Percentiles rank a stretch among this genome's conserved stretches.
Conservation (phyloP, 2,113 vertebrate species). For the Xenopus borealis region DNA sequence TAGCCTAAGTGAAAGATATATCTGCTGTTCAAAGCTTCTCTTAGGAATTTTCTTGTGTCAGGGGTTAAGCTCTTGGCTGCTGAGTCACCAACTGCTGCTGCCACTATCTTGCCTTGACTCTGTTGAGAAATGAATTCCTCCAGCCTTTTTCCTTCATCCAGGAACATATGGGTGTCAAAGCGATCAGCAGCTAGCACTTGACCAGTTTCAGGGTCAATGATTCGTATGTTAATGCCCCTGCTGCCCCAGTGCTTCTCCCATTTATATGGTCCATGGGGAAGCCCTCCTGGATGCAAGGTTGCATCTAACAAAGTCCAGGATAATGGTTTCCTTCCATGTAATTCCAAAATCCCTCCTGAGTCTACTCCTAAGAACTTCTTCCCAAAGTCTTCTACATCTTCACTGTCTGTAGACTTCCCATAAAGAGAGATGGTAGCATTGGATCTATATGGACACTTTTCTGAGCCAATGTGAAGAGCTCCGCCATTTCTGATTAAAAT, state of each 20-base stretch:
- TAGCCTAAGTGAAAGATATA: conserved; percentile 44
- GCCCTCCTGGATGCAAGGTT: conserved; percentile 48
- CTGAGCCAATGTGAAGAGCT: conserved; percentile 47
- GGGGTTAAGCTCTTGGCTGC: conserved; percentile 49
- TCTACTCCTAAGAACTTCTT: conserved; percentile 54
- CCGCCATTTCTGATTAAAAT: conserved; percentile 49
- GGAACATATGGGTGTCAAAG: conserved; percentile 51
- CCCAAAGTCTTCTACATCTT: conserved; percentile 29
- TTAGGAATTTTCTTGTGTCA: conserved; percentile 45
- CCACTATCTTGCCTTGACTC: conserved; percentile 40
- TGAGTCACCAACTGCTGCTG: conserved; percentile 48
- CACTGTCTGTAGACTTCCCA: conserved; percentile 44
- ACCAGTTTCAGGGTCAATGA: conserved; percentile 51
- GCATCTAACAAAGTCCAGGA: conserved; percentile 48
- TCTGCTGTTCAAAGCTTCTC: conserved; percentile 37
- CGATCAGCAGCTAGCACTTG: conserved; percentile 37
- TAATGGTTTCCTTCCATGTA: conserved; percentile 42
- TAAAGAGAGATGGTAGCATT: conserved; percentile 30
- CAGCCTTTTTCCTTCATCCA: conserved; percentile 45
- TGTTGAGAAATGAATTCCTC: conserved; percentile 34
- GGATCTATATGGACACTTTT: conserved; percentile 41
- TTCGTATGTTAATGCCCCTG: conserved; percentile 51
- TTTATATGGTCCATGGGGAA: conserved; percentile 43
- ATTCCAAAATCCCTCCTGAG: conserved; percentile 46
- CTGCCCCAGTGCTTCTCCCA: conserved; percentile 53